Evolutionary conservation across 1,140 invertebrate species (phyloP).

Genomic region (Bombus waltoni): DNA sequence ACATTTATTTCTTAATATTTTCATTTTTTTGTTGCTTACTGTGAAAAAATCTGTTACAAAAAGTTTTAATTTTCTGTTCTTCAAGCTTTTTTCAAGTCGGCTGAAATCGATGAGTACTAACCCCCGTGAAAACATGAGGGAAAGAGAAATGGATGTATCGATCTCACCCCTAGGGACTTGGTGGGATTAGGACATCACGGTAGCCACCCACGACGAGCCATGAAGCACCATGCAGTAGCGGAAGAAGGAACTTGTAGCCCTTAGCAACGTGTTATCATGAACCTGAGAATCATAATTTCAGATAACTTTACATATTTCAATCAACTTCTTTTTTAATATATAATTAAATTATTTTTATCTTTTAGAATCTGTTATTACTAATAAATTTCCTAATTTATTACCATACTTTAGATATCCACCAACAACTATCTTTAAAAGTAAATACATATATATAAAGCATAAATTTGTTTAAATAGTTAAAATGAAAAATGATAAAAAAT

Average conservation of each 20-base stretch:
- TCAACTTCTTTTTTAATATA: neutral
- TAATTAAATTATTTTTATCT: neutral
- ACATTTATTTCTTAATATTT: neutral
- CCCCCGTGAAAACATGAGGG: conserved; percentile 60
- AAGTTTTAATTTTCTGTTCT: conserved; percentile 28
- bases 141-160: conserved; percentile 73
- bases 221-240: conserved; percentile 57
- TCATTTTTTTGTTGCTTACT: neutral
- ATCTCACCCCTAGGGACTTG: conserved; percentile 74
- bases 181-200: conserved; percentile 68
- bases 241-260: conserved; percentile 53
- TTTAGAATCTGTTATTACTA: neutral
- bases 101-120: conserved; percentile 62
- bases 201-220: conserved; percentile 65
- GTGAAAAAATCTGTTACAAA: neutral
- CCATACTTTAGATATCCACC: no score
- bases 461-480: no score
- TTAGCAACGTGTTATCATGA: conserved; percentile 55
- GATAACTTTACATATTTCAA: neutral
- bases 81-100: conserved; percentile 18
- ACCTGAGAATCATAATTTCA: neutral
- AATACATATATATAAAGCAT: neutral
- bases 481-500: neutral
- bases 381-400: neutral
- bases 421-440: neutral